These are phyloP conservation scores for Ophion slaviceki DNA, from an alignment of 2,888 invertebrate species.

Conservation along the genomic window DNA sequence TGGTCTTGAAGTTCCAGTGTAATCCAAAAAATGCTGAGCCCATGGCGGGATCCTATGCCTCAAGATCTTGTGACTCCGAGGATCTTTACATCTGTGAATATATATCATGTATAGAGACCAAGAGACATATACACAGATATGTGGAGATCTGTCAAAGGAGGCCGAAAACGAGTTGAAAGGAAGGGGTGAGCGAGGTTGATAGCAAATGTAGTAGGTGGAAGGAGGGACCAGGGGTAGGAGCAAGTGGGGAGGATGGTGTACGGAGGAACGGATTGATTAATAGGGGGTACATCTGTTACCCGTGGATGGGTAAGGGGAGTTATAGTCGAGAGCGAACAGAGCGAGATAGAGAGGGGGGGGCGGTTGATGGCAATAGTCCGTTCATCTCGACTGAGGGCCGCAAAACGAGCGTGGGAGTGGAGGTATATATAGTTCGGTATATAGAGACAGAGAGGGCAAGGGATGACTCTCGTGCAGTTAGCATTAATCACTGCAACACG, in stretches of 20 bases:
- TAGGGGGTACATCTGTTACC: slow-evolving; percentile 83
- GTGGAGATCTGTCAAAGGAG: slow-evolving; percentile 51
- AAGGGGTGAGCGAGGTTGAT: slow-evolving; percentile 53
- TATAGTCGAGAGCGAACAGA: slow-evolving; percentile 54
- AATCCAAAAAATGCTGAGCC: background rate
- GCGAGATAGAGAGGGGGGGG: slow-evolving; percentile 72
- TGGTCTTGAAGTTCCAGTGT: background rate
- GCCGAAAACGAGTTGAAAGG: slow-evolving; percentile 51
- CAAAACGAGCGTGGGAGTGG: slow-evolving; percentile 44
- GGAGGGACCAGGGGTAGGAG: slow-evolving; percentile 20
- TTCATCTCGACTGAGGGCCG: slow-evolving; percentile 60
- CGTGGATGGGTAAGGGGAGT: slow-evolving; percentile 65
- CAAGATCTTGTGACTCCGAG: background rate
- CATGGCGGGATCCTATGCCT: background rate
- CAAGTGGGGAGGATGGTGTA: slow-evolving; percentile 32
- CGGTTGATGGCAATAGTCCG: slow-evolving; percentile 79
- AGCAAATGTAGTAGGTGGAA: slow-evolving; percentile 24
- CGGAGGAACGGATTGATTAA: slow-evolving; percentile 79
- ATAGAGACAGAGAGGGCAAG: slow-evolving; percentile 57
- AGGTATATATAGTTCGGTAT: slow-evolving; percentile 22
- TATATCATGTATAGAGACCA: background rate
- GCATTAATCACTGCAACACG: slow-evolving; percentile 83
- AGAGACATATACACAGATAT: background rate
- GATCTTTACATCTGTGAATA: background rate
- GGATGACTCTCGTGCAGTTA: slow-evolving; percentile 78